phyloP scores from a whole-genome alignment of 2,888 invertebrate genomes.

The Gerris lacustris region DNA sequence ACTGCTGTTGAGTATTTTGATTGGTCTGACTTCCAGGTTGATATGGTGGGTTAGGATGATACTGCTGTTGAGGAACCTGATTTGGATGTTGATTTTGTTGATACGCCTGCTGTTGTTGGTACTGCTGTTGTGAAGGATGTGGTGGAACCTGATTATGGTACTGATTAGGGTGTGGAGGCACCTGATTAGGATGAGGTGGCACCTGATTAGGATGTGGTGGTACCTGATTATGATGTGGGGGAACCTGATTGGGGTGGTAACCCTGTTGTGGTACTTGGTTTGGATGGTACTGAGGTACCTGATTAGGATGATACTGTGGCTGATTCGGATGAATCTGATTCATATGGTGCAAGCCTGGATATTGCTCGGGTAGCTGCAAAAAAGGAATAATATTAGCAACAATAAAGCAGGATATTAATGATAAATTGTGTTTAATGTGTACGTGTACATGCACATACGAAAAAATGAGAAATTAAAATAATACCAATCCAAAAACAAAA shows the following conservation, averaged over 20 bases:
- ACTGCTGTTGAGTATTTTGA: not conserved
- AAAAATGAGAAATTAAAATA: too few relatives aligned
- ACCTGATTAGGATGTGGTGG: slow-evolving; percentile 12
- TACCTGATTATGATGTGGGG: slow-evolving; percentile 15
- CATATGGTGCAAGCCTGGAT: slow-evolving; percentile 1
- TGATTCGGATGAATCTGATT: slow-evolving; percentile 2
- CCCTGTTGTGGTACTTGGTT: slow-evolving; percentile 19
- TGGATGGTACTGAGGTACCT: slow-evolving; percentile 24
- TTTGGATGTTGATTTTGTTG: not conserved
- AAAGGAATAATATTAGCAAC: slow-evolving; percentile 5
- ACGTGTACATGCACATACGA: too few relatives aligned
- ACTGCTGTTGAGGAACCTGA: not conserved
- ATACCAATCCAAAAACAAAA: too few relatives aligned
- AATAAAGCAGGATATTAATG: not conserved
- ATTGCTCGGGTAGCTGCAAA: not conserved
- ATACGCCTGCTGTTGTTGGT: not conserved
- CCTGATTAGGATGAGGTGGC: not conserved
- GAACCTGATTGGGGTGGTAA: slow-evolving; percentile 16
- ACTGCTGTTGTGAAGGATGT: not conserved
- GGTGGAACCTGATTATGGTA: not conserved
- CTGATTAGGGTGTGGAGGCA: not conserved
- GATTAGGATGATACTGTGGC: slow-evolving; percentile 16
- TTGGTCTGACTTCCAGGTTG: not conserved
- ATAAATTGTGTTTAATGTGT: not conserved
- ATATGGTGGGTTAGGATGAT: not conserved